Evolutionary conservation across 2,113 vertebrate genomes (phyloP).

Genomic region (Alethe diademata): DNA sequence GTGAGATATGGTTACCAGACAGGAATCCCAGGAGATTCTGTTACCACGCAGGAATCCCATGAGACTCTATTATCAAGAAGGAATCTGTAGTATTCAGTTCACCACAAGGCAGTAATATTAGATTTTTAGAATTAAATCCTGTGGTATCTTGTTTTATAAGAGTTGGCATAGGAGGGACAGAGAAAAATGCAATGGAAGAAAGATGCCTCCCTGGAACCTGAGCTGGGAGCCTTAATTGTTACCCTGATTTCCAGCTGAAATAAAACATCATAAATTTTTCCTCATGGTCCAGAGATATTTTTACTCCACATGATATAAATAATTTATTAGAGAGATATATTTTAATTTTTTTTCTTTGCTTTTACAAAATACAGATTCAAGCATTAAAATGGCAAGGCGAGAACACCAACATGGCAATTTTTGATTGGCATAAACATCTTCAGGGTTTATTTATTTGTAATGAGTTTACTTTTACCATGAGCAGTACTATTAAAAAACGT

Average conservation of each 20-base stretch:
- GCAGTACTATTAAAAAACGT: not conserved
- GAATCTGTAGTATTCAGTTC: slow-evolving; percentile 64
- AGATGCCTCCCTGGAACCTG: slow-evolving; percentile 29
- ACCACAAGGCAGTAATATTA: slow-evolving; percentile 69
- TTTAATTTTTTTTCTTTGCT: not conserved
- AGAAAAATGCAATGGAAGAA: slow-evolving; percentile 47
- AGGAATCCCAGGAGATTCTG: slow-evolving; percentile 67
- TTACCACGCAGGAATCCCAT: slow-evolving; percentile 65
- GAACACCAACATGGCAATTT: fast-evolving
- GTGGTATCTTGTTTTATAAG: slow-evolving; percentile 72
- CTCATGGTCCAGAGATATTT: not conserved
- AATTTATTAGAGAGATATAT: not conserved
- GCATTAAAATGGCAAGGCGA: not conserved
- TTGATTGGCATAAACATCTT: fast-evolving
- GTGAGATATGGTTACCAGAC: slow-evolving; percentile 68
- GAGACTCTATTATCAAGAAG: slow-evolving; percentile 70
- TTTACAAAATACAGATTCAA: not conserved
- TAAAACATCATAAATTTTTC: not conserved
- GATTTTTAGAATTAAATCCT: slow-evolving; percentile 73
- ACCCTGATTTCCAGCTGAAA: not conserved
- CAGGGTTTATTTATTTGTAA: not conserved
- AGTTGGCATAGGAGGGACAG: slow-evolving; percentile 45
- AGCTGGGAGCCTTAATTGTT: not conserved
- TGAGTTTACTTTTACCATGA: not conserved
- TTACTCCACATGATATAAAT: not conserved